These are phyloP conservation scores for Heterodera carotae DNA, from an alignment of 1,140 invertebrate species.

Conservation along the genomic window DNA sequence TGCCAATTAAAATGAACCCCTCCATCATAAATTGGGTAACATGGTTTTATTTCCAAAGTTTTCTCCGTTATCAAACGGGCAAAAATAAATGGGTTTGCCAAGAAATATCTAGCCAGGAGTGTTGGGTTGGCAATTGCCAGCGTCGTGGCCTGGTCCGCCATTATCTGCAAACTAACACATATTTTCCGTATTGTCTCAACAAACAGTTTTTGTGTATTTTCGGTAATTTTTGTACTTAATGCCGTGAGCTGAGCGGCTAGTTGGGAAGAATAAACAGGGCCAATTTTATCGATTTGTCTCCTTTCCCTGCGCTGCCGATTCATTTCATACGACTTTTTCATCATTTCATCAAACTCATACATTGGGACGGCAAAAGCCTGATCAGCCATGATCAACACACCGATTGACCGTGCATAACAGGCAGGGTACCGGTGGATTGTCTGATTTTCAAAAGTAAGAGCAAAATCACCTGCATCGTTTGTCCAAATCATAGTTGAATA, in stretches of 20 bases:
- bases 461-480: not conserved
- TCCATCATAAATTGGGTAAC: slow-evolving; percentile 10
- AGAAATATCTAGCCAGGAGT: slow-evolving; percentile 5
- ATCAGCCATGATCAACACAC: not conserved
- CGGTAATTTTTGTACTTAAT: not conserved
- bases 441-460: slow-evolving; percentile 11
- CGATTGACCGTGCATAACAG: not conserved
- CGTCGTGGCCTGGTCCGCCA: slow-evolving; percentile 1
- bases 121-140: slow-evolving; percentile 3
- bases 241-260: slow-evolving; percentile 9
- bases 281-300: not conserved
- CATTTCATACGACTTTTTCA: not conserved
- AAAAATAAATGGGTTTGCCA: not conserved
- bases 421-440: not conserved
- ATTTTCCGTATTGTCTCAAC: not conserved
- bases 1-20: slow-evolving; percentile 16
- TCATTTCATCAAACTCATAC: not conserved
- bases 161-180: not conserved
- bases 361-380: slow-evolving; percentile 15
- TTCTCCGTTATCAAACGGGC: slow-evolving; percentile 11
- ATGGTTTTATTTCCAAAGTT: slow-evolving; percentile 2
- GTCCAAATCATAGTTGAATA: not conserved
- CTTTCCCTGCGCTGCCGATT: not conserved
- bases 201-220: slow-evolving; percentile 6
- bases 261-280: slow-evolving; percentile 5